Percentiles rank a stretch among this genome's conserved stretches.
Conservation (phyloP, 2,113 vertebrate species). For the Cyphomyrus discorhynchus region DNA sequence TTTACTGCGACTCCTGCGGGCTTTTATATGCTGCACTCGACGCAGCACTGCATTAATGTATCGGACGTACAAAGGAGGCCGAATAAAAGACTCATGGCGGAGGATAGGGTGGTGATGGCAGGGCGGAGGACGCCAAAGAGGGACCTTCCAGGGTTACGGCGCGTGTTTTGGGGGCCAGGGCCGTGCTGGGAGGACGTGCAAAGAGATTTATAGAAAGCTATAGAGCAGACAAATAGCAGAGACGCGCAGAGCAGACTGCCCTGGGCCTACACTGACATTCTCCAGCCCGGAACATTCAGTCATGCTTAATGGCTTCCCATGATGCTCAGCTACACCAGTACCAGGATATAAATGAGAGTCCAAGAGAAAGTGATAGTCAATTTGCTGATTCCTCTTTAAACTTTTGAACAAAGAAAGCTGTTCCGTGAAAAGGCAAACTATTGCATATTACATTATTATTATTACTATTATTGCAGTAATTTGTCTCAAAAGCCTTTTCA, state of each 20-base stretch:
- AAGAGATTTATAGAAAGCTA: slow-evolving; percentile 7
- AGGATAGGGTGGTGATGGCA: background rate
- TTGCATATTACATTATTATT: background rate
- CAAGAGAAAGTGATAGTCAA: background rate
- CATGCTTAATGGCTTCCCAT: slow-evolving; percentile 41
- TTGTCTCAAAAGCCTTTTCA: background rate
- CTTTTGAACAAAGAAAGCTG: background rate
- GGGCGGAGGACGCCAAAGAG: background rate
- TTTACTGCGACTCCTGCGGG: slow-evolving; percentile 22
- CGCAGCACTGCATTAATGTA: background rate
- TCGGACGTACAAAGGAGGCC: slow-evolving; percentile 1
- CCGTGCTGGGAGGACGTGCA: background rate
- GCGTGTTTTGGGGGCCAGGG: background rate
- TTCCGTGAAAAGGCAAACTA: background rate
- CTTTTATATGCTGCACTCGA: background rate
- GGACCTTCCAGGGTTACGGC: background rate
- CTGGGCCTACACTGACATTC: slow-evolving; percentile 50
- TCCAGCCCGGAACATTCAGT: background rate
- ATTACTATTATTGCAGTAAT: background rate
- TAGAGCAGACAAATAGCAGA: slow-evolving; percentile 5
- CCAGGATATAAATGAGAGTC: slow-evolving; percentile 23
- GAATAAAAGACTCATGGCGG: background rate
- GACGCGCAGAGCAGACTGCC: slow-evolving; percentile 28
- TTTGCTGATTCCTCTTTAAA: background rate
- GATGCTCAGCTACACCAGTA: slow-evolving; percentile 38